Percentiles rank a stretch among this genome's conserved stretches.
Conservation (phyloP, 2,888 invertebrate species). For the Beris morrisii region DNA sequence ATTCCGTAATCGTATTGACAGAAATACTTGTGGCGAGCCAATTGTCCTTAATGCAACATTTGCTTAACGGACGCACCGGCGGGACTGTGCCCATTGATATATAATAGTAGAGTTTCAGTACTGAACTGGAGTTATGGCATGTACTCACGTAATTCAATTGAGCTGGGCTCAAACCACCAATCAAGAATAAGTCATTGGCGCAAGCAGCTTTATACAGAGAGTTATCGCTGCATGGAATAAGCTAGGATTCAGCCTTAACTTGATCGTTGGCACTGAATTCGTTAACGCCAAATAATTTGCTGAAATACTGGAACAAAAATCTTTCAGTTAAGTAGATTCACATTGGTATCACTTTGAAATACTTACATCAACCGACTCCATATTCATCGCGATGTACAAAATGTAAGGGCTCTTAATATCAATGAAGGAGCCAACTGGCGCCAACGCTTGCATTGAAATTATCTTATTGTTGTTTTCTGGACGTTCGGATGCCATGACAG, state of each 20-base stretch:
- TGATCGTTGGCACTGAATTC: conserved; percentile 63
- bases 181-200: conserved; percentile 60
- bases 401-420: conserved; percentile 41
- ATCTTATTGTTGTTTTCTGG: conserved; percentile 54
- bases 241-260: conserved; percentile 43
- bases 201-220: conserved; percentile 60
- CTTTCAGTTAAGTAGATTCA: background rate
- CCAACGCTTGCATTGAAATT: conserved; percentile 48
- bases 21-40: conserved; percentile 44
- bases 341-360: background rate
- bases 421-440: conserved; percentile 50
- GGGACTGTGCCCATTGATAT: conserved; percentile 63
- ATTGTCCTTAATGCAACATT: conserved; percentile 59
- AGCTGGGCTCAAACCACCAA: conserved; percentile 54
- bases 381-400: conserved; percentile 4
- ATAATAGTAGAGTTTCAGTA: conserved; percentile 61
- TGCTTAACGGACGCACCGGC: conserved; percentile 59
- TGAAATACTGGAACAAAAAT: conserved; percentile 15
- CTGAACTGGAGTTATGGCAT: conserved; percentile 41
- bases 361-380: conserved; percentile 32
- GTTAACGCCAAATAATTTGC: conserved; percentile 42
- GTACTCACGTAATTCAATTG: conserved; percentile 51
- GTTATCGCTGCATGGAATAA: conserved; percentile 56
- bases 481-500: conserved; percentile 48
- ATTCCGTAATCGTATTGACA: conserved; percentile 59